These are phyloP conservation scores for Distichodus sexfasciatus DNA, from an alignment of 2,797 vertebrate genomes.

Conservation along the genomic window DNA sequence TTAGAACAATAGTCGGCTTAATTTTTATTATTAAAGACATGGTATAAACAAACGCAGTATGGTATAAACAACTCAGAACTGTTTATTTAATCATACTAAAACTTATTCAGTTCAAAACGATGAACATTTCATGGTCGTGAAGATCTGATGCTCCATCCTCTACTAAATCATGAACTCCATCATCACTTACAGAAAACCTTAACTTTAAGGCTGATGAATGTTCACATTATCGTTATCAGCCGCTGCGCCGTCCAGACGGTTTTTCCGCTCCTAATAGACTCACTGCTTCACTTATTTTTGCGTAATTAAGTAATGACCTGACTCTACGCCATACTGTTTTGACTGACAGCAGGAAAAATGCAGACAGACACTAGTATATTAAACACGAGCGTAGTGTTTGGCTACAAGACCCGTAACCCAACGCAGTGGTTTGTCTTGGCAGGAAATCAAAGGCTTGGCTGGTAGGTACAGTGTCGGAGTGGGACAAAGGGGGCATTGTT, in stretches of 20 bases:
- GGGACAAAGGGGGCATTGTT: slow-evolving; percentile 87
- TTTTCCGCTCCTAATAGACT: slow-evolving; percentile 59
- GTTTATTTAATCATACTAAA: no score
- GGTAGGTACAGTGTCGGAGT: slow-evolving; percentile 79
- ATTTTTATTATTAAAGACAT: no score
- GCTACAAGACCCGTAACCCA: slow-evolving; percentile 83
- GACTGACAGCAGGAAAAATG: slow-evolving; percentile 81
- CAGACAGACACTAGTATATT: slow-evolving; percentile 82
- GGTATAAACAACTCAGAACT: no score
- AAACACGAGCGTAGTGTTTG: slow-evolving; percentile 85
- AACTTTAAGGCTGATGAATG: slow-evolving; percentile 1
- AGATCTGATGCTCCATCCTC: no score
- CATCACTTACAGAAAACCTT: no score
- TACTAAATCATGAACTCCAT: no score
- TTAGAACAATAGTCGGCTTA: no score
- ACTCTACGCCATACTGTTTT: slow-evolving; percentile 50
- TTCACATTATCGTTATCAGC: slow-evolving; percentile 28
- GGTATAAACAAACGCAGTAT: no score
- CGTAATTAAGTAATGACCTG: slow-evolving; percentile 70
- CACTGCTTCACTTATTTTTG: slow-evolving; percentile 67
- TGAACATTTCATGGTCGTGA: no score
- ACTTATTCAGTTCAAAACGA: no score
- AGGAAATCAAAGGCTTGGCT: slow-evolving; percentile 80
- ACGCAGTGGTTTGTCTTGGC: slow-evolving; percentile 87
- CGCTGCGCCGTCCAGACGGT: slow-evolving; percentile 44